Percentiles rank a stretch among this genome's conserved stretches.
phyloP scores from a whole-genome alignment of 2,888 invertebrate species.

The Elmis aenea region DNA sequence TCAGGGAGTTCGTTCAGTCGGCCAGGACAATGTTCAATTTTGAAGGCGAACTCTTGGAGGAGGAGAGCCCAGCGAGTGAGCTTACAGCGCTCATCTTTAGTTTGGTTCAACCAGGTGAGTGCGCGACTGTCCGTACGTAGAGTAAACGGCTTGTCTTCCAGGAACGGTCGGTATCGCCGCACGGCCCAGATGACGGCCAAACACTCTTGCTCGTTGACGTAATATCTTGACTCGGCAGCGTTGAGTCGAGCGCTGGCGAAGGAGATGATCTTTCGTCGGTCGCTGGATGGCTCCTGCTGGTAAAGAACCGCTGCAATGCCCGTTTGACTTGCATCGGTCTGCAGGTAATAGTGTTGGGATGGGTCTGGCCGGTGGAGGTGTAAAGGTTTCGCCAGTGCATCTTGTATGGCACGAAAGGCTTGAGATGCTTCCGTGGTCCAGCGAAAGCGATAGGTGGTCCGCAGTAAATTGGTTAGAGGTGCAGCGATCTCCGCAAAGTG shows the following conservation, averaged over 20 bases:
- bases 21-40: slow-evolving; percentile 25
- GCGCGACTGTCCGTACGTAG: no score
- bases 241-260: slow-evolving; percentile 17
- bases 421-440: slow-evolving; percentile 12
- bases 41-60: slow-evolving; percentile 17
- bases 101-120: no score
- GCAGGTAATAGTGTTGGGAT: slow-evolving; percentile 16
- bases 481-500: slow-evolving; percentile 14
- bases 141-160: no score
- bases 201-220: slow-evolving; percentile 27
- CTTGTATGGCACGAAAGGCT: no score
- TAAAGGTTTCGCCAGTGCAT: slow-evolving; percentile 9
- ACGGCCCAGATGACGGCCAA: slow-evolving; percentile 25
- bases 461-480: slow-evolving; percentile 23
- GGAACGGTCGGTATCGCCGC: no score
- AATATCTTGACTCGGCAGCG: slow-evolving; percentile 14
- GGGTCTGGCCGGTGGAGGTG: slow-evolving; percentile 18
- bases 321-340: slow-evolving; percentile 22
- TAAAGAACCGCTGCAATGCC: no score
- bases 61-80: slow-evolving; percentile 17
- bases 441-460: slow-evolving; percentile 4
- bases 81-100: slow-evolving; percentile 17
- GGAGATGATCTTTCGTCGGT: slow-evolving; percentile 1
- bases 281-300: slow-evolving; percentile 25
- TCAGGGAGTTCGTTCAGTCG: slow-evolving; percentile 20